Evolutionary conservation across 1,140 invertebrate species (phyloP).

Genomic region (Euborellia annulipes): DNA sequence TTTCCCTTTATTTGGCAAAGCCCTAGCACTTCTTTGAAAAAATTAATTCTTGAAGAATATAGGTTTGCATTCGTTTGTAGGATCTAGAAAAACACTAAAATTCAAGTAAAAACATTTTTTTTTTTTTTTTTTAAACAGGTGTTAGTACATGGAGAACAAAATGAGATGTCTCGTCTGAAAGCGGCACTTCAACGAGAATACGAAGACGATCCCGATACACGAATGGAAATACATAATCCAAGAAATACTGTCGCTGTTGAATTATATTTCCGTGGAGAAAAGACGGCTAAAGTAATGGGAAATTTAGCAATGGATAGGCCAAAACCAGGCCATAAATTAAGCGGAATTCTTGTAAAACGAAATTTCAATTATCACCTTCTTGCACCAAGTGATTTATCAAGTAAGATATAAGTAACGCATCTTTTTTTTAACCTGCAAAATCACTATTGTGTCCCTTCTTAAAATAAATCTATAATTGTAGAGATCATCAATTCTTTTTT

Average conservation of each 20-base stretch:
- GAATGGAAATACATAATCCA: slow-evolving; percentile 91
- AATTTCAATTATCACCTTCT: slow-evolving; percentile 98
- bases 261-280: slow-evolving; percentile 91
- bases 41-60: too few relatives aligned
- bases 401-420: too few relatives aligned
- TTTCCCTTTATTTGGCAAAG: too few relatives aligned
- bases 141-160: slow-evolving; percentile 95
- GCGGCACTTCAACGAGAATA: slow-evolving; percentile 88
- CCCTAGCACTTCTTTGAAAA: too few relatives aligned
- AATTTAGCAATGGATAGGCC: slow-evolving; percentile 70
- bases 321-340: slow-evolving; percentile 58
- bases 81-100: too few relatives aligned
- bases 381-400: slow-evolving; percentile 76
- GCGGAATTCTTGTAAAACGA: slow-evolving; percentile 88
- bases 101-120: too few relatives aligned
- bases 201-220: slow-evolving; percentile 70
- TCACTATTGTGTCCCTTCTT: background rate
- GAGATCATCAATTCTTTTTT: too few relatives aligned
- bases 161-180: slow-evolving; percentile 94
- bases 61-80: too few relatives aligned
- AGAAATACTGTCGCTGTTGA: slow-evolving; percentile 87
- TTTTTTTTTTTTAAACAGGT: slow-evolving; percentile 39
- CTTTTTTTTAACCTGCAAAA: slow-evolving; percentile 1
- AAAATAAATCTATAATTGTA: too few relatives aligned
- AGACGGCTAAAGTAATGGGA: slow-evolving; percentile 94